Evolutionary conservation across 2,797 vertebrate genomes (phyloP).

Genomic region (Linurgus olivaceus): DNA sequence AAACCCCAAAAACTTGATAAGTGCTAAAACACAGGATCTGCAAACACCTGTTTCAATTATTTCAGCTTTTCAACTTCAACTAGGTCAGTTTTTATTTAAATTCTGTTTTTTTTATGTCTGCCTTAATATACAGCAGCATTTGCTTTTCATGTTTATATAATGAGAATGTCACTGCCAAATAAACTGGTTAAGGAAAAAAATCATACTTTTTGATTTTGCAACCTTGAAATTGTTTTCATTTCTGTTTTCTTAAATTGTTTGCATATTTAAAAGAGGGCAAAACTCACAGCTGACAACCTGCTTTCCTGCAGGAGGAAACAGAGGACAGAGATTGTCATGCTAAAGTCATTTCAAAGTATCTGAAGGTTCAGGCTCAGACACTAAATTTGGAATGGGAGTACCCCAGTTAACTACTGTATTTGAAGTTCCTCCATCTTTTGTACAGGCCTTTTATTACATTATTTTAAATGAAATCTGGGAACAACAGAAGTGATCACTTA

Average conservation of each 20-base stretch:
- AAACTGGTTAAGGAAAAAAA: background rate
- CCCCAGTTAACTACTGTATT: background rate
- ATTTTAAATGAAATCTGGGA: background rate
- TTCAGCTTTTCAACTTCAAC: background rate
- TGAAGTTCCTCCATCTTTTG: background rate
- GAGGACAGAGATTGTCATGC: background rate
- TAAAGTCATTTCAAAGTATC: background rate
- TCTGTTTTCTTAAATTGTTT: constrained; percentile 18
- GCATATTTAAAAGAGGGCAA: background rate
- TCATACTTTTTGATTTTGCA: background rate
- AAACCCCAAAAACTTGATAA: background rate
- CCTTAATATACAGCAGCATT: background rate
- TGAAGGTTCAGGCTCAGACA: background rate
- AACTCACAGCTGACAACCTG: background rate
- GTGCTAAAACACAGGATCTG: background rate
- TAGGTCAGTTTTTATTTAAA: constrained; percentile 26
- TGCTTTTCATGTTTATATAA: constrained; percentile 31
- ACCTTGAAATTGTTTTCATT: background rate
- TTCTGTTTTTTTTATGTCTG: background rate
- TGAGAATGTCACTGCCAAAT: background rate
- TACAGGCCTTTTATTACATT: background rate
- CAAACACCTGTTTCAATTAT: background rate
- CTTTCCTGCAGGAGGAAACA: background rate
- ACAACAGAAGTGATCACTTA: background rate
- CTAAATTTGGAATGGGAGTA: background rate